phyloP scores from a whole-genome alignment of 2,888 invertebrate genomes.

The Erpobdella octoculata region DNA sequence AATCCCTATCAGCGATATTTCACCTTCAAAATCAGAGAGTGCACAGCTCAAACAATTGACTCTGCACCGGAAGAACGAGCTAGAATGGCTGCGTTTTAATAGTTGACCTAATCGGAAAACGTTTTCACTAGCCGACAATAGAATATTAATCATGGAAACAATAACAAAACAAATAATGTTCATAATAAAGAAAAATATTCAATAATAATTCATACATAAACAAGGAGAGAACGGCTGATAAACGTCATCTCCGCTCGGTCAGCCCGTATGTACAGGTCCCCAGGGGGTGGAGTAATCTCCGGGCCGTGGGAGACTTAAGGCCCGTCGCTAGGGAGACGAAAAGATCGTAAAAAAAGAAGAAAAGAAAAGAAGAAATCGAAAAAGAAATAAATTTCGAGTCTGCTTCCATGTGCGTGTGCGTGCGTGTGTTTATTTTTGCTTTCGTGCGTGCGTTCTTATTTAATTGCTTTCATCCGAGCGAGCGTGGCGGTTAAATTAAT shows the following conservation, averaged over 20 bases:
- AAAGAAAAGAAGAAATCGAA: not conserved
- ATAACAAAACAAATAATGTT: not conserved
- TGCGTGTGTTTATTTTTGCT: too few relatives aligned
- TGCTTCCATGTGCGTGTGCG: too few relatives aligned
- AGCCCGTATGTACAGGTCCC: not conserved
- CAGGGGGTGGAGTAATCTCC: slow-evolving; percentile 2
- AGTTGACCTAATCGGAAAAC: not conserved
- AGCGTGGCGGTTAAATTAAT: too few relatives aligned
- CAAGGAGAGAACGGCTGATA: not conserved
- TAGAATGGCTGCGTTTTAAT: too few relatives aligned
- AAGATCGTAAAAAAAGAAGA: slow-evolving; percentile 4
- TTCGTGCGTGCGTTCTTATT: too few relatives aligned
- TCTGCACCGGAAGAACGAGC: too few relatives aligned
- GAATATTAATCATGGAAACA: not conserved
- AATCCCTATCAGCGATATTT: too few relatives aligned
- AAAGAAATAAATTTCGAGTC: not conserved
- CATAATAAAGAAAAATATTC: not conserved
- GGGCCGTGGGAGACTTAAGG: slow-evolving; percentile 15
- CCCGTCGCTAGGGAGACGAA: not conserved
- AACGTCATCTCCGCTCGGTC: not conserved
- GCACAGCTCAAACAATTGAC: too few relatives aligned
- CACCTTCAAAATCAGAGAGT: too few relatives aligned
- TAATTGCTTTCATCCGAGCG: too few relatives aligned
- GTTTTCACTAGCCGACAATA: not conserved
- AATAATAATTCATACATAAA: not conserved